Evolutionary conservation across 2,888 invertebrate genomes (phyloP), one percentile per base, ranked within the genome.

Genomic region (Strigamia transsilvanica): DNA sequence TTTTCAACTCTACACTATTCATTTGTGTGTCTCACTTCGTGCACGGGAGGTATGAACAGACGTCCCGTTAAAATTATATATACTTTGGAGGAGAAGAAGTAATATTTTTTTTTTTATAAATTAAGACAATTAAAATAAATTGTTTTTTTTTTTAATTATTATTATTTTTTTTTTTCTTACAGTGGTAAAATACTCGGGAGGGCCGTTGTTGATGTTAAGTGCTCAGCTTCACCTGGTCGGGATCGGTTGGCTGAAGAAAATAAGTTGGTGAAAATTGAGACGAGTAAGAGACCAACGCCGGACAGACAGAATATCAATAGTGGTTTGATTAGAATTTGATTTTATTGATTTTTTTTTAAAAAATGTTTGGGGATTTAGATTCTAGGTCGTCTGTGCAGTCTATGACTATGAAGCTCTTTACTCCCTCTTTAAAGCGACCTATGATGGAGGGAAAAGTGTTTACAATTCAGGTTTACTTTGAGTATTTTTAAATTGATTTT

Each of bases 1-100:
- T 66, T 27, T 9, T 12, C 87, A 38, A 88, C 88, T 10, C 87
- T 87, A 84, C 85, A 88, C 18, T 88, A 87, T 85, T 87, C 88
- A 86, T 88, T 88, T 84, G 88, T 87, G 87, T 88, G 88, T 84
- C 86, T 87, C 81, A 87, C 87, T 0, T 87, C 87, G 6, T 88
- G 88, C 85, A 87, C 88, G 3, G 88, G 88, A 5, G 88, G 88
- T 0, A 86, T 88, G 21, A 88, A 88, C 85, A 85, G 88, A 78
- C 85, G 88, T 21, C 88, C 87, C 15, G 85, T 88, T 15, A 88
- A 88, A 83, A 86, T 85, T 4, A 42, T 84, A 1, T 82, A 85
- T 27, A 85, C 84, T 15, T 79, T 84, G 21, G 84, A 84, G 81
- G 27, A 79, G 15, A 83, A 82, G 38, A 7, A 27, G 9, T 32